phyloP scores from a whole-genome alignment of 2,113 vertebrate species.

The Apistogramma diplotaenia region DNA sequence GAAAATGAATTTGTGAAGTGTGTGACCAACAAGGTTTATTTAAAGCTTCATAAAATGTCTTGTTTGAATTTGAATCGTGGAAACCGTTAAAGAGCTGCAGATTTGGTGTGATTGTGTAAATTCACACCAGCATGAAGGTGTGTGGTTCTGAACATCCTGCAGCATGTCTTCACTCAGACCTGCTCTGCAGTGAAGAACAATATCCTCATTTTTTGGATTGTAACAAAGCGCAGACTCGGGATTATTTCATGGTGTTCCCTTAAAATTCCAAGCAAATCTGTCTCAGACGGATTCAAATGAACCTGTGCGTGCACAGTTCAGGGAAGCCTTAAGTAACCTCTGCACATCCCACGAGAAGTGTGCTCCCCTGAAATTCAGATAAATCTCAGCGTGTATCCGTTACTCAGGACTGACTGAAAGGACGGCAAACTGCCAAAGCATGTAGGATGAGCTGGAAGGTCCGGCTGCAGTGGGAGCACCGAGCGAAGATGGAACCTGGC shows the following conservation, averaged over 20 bases:
- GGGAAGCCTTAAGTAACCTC: conserved; percentile 26
- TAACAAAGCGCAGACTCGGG: neutral
- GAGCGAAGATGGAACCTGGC: conserved; percentile 55
- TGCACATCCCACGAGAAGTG: conserved; percentile 30
- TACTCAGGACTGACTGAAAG: conserved; percentile 55
- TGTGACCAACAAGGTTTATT: neutral
- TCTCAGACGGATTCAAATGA: neutral
- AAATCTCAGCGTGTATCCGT: conserved; percentile 39
- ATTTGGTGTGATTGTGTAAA: accelerated
- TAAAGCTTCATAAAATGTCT: neutral
- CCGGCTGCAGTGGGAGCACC: conserved; percentile 48
- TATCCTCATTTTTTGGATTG: neutral
- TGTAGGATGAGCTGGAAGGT: conserved; percentile 67
- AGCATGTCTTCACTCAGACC: no score
- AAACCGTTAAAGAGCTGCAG: neutral
- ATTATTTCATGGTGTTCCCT: neutral
- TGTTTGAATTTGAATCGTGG: neutral
- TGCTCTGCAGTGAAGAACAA: accelerated
- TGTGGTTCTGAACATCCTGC: neutral
- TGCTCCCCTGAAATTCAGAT: conserved; percentile 42
- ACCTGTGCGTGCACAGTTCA: neutral
- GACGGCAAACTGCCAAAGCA: conserved; percentile 48
- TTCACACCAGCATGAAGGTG: accelerated
- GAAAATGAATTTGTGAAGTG: neutral
- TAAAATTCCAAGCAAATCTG: neutral